Percentiles rank a stretch among this genome's conserved stretches.
phyloP scores from a whole-genome alignment of 2,113 vertebrate species.

The Corvus moneduloides region DNA sequence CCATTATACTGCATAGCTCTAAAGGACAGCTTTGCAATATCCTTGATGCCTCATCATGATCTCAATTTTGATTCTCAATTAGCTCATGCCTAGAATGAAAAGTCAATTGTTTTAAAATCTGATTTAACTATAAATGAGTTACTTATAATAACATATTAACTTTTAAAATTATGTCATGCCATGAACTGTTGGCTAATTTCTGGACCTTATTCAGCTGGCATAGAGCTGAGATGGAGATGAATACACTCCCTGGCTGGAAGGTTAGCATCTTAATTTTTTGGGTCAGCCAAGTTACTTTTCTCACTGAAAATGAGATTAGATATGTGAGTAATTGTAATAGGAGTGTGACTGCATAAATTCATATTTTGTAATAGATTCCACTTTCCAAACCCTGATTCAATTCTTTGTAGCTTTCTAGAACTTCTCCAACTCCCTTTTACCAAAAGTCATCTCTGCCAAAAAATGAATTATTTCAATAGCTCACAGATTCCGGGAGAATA shows the following conservation, averaged over 20 bases:
- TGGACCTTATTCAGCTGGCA: background rate
- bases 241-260: background rate
- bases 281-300: background rate
- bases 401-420: background rate
- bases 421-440: background rate
- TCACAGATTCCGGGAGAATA: background rate
- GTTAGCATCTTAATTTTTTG: background rate
- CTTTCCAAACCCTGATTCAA: background rate
- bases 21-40: background rate
- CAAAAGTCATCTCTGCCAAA: background rate
- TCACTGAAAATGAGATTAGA: background rate
- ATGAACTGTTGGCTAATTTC: background rate
- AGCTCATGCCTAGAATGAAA: conserved; percentile 7
- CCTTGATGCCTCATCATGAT: background rate
- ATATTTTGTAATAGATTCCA: background rate
- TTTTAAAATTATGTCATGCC: background rate
- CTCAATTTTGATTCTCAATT: background rate
- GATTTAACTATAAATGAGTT: conserved; percentile 5
- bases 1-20: background rate
- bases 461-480: background rate
- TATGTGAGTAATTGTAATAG: background rate
- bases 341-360: background rate
- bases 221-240: background rate
- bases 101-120: background rate
- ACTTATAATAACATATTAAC: background rate